Percentiles rank a stretch among this genome's conserved stretches.
Conservation (phyloP, 2,888 invertebrate species). For the Plusia festucae region DNA sequence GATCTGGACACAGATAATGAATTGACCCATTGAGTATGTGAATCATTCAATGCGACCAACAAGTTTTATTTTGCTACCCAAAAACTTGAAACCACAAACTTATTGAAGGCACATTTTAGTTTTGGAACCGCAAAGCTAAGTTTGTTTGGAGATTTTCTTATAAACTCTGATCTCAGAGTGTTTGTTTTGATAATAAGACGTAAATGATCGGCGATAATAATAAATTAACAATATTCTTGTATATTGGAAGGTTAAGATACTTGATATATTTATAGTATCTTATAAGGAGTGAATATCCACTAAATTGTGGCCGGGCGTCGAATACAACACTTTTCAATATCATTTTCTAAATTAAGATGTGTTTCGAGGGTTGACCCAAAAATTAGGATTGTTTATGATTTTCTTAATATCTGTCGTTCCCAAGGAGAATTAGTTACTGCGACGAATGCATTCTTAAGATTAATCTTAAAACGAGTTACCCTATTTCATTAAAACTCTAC, state of each 20-base stretch:
- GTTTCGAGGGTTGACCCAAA: constrained; percentile 23
- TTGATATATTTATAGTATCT: constrained; percentile 47
- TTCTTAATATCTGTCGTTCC: background rate
- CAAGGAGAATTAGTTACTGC: background rate
- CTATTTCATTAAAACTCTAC: background rate
- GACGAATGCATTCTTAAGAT: background rate
- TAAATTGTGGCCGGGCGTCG: constrained; percentile 22
- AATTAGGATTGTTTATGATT: background rate
- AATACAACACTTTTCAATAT: constrained; percentile 23
- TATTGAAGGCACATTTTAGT: background rate
- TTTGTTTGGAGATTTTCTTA: constrained; percentile 54
- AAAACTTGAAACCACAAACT: constrained; percentile 23
- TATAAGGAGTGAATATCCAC: constrained; percentile 3
- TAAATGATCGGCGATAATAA: constrained; percentile 64
- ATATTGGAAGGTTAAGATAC: constrained; percentile 44
- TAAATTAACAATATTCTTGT: constrained; percentile 60
- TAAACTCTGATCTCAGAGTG: constrained; percentile 52
- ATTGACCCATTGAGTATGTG: constrained; percentile 86
- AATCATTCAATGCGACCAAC: constrained; percentile 77
- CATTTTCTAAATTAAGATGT: constrained; percentile 23
- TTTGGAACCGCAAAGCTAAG: constrained; percentile 29
- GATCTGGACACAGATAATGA: constrained; percentile 83
- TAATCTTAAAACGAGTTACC: background rate
- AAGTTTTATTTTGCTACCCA: constrained; percentile 54
- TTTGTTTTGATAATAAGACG: constrained; percentile 68